These are phyloP conservation scores for Pachyuromys duprasi DNA, from an alignment of 2,797 vertebrate species.

Conservation along the genomic window DNA sequence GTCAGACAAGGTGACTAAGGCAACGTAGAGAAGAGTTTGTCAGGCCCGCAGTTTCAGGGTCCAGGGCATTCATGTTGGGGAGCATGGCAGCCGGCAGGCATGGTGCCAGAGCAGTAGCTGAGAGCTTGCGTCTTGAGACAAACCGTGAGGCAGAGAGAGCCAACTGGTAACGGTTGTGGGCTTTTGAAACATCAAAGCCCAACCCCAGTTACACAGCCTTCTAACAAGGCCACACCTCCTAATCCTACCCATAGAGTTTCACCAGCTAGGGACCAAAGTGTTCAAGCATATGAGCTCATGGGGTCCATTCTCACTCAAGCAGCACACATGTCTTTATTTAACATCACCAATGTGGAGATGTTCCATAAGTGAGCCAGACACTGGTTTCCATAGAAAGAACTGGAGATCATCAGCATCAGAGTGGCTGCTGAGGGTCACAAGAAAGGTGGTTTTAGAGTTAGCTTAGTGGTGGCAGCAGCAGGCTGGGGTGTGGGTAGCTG, in stretches of 20 bases:
- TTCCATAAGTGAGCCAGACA: neutral
- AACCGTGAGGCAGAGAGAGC: neutral
- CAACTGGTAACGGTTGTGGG: neutral
- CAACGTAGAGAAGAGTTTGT: neutral
- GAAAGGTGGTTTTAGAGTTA: conserved; percentile 23
- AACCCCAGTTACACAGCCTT: neutral
- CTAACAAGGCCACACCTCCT: neutral
- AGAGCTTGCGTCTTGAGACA: neutral
- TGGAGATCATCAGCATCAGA: neutral
- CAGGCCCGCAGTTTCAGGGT: neutral
- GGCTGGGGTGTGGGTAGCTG: neutral
- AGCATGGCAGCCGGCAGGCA: neutral
- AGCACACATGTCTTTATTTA: neutral
- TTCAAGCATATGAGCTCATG: neutral
- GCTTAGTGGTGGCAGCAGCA: neutral
- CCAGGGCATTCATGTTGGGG: neutral
- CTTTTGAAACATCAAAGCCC: neutral
- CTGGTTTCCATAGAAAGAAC: conserved; percentile 3
- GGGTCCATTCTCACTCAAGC: no score
- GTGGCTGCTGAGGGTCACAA: conserved; percentile 9
- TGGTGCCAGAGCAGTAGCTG: neutral
- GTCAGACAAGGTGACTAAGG: neutral
- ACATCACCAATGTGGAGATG: neutral
- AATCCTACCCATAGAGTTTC: neutral
- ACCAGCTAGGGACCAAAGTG: neutral